A percentile compares a stretch with the other conserved stretches of the same genome.
These are phyloP conservation scores for Triplophysa siluroides DNA, from an alignment of 2,113 vertebrate genomes.

Conservation along the genomic window DNA sequence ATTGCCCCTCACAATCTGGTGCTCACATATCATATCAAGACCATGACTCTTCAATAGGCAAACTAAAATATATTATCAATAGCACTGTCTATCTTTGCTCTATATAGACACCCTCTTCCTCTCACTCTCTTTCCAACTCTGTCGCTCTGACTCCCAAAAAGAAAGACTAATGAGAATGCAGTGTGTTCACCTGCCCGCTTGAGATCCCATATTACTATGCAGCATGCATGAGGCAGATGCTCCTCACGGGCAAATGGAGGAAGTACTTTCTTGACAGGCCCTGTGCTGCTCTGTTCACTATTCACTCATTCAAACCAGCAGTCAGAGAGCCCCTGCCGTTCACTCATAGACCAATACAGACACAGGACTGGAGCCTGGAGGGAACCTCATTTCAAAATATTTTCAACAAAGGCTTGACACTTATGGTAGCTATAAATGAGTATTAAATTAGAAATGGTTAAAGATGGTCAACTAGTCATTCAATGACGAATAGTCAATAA, in stretches of 20 bases:
- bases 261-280: not conserved
- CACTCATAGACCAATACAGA: not conserved
- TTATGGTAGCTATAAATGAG: too few species aligned
- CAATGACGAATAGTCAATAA: too few species aligned
- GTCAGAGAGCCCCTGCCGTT: not conserved
- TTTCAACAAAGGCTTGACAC: too few species aligned
- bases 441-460: too few species aligned
- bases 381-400: too few species aligned
- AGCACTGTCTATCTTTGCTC: not conserved
- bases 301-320: slow-evolving; percentile 17
- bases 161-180: slow-evolving; percentile 29
- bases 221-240: slow-evolving; percentile 7
- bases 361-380: too few species aligned
- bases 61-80: not conserved
- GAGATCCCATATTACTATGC: slow-evolving; percentile 3
- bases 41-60: not conserved
- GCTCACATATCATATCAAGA: not conserved
- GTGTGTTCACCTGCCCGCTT: slow-evolving; percentile 11
- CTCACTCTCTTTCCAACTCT: not conserved
- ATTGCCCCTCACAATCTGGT: not conserved
- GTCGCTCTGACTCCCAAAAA: not conserved
- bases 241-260: slow-evolving; percentile 6
- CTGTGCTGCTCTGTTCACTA: slow-evolving; percentile 22
- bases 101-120: not conserved
- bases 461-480: too few species aligned